These are phyloP conservation scores for Idaea aversata DNA, from an alignment of 2,888 invertebrate genomes.

Conservation along the genomic window DNA sequence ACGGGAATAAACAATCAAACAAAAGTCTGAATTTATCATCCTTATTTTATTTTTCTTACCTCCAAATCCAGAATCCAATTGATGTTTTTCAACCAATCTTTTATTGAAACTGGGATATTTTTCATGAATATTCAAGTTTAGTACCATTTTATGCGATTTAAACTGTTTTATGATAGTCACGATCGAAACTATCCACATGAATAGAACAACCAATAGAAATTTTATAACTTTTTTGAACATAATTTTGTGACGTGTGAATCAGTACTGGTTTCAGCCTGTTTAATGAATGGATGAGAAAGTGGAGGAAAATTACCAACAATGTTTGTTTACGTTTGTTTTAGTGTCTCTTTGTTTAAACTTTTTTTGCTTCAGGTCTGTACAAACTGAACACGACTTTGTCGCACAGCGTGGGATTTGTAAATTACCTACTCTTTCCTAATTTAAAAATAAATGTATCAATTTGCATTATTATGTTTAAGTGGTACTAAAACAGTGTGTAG, in stretches of 20 bases:
- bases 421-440: no score
- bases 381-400: no score
- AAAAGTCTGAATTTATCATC: no score
- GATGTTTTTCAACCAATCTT: background rate
- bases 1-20: no score
- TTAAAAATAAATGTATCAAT: no score
- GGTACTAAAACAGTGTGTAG: no score
- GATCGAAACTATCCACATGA: constrained; percentile 47
- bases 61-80: background rate
- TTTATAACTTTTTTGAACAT: constrained; percentile 30
- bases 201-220: constrained; percentile 31
- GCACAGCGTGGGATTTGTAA: no score
- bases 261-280: background rate
- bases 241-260: background rate
- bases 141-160: constrained; percentile 19
- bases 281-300: background rate
- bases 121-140: background rate
- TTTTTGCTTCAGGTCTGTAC: background rate
- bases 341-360: background rate
- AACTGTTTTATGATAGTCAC: constrained; percentile 41
- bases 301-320: background rate
- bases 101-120: background rate
- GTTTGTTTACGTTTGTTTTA: background rate
- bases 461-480: no score
- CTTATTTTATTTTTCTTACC: background rate